phyloP scores from a whole-genome alignment of 2,113 vertebrate species.

The Pelobates fuscus region DNA sequence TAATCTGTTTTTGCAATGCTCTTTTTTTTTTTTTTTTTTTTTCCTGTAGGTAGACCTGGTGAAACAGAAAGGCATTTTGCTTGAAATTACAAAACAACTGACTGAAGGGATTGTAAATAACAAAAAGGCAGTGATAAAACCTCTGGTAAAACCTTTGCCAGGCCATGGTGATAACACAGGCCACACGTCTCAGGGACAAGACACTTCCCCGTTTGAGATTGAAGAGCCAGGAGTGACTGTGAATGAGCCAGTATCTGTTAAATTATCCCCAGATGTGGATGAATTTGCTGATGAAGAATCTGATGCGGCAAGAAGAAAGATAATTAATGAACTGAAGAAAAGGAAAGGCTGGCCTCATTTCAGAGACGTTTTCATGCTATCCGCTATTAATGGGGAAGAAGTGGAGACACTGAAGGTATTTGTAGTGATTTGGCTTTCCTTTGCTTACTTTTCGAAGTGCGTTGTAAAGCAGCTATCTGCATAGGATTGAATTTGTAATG shows the following conservation, averaged over 20 bases:
- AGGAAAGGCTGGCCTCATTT: constrained; percentile 84
- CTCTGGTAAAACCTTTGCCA: constrained; percentile 43
- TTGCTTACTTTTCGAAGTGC: too few species aligned
- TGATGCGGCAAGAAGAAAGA: not conserved
- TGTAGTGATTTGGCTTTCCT: too few species aligned
- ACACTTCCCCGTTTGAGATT: not conserved
- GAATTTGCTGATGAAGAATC: not conserved
- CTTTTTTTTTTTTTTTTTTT: not conserved
- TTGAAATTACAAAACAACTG: constrained; percentile 74
- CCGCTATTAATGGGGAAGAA: constrained; percentile 77
- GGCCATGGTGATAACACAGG: not conserved
- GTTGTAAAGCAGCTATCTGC: too few species aligned
- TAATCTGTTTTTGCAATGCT: too few species aligned
- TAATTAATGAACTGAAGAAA: constrained; percentile 53
- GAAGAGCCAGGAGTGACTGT: not conserved
- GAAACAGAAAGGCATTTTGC: constrained; percentile 75
- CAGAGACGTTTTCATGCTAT: constrained; percentile 94
- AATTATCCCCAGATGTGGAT: rapidly evolving
- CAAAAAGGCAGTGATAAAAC: constrained; percentile 59
- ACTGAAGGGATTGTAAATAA: constrained; percentile 86
- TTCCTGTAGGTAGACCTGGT: constrained; percentile 81
- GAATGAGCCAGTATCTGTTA: not conserved
- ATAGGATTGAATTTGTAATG: too few species aligned
- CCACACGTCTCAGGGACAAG: rapidly evolving
- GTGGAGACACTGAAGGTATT: constrained; percentile 86